A percentile compares a stretch with the other conserved stretches of the same genome.
These are phyloP conservation scores for Desoria tigrina DNA, from an alignment of 2,888 invertebrate species.

Conservation along the genomic window DNA sequence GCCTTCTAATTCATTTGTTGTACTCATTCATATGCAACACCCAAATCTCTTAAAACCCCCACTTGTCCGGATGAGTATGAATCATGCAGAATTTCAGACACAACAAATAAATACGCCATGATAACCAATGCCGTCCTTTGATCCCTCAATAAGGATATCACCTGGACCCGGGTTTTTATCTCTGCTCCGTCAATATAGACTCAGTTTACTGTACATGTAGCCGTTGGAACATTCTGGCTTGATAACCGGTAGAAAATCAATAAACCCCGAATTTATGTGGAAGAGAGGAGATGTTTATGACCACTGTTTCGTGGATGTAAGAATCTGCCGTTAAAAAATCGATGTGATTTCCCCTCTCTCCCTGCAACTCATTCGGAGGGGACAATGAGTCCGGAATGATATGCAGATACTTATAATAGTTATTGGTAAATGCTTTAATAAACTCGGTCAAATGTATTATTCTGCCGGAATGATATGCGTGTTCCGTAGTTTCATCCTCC, in stretches of 20 bases:
- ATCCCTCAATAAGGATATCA: not conserved
- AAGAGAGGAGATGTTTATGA: not conserved
- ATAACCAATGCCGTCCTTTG: too few species aligned
- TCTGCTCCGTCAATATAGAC: not conserved
- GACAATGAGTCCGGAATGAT: not conserved
- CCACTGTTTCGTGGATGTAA: not conserved
- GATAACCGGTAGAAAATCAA: too few species aligned
- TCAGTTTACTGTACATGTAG: not conserved
- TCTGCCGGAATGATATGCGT: not conserved
- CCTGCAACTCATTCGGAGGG: not conserved
- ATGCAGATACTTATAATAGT: not conserved
- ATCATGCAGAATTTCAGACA: too few species aligned
- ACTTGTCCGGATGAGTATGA: too few species aligned
- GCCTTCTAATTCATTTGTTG: too few species aligned
- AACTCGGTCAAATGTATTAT: not conserved
- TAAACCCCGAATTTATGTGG: not conserved
- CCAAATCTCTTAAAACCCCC: too few species aligned
- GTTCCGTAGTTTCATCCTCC: too few species aligned
- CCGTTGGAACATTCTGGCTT: too few species aligned
- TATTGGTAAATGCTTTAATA: not conserved
- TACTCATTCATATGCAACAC: too few species aligned
- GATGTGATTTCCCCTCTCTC: slow-evolving; percentile 7
- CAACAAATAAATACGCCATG: too few species aligned
- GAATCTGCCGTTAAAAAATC: slow-evolving; percentile 10
- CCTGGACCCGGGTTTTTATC: not conserved